These are phyloP conservation scores for Physella acuta DNA, from an alignment of 1,140 invertebrate genomes.

Conservation along the genomic window DNA sequence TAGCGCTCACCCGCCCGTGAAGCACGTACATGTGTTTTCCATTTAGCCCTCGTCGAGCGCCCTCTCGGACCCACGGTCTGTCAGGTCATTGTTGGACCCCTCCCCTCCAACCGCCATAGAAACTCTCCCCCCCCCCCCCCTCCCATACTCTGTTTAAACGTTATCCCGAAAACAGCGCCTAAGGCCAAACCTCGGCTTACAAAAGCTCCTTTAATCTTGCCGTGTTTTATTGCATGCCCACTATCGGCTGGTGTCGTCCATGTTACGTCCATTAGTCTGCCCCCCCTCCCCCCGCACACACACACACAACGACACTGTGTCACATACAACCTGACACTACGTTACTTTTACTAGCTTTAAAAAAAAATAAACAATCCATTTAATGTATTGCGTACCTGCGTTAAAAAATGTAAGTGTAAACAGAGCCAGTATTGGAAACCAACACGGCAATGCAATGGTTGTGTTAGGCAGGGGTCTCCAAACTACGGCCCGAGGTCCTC, in stretches of 20 bases:
- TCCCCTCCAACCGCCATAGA: no score
- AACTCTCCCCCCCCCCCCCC: background rate
- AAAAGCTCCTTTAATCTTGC: background rate
- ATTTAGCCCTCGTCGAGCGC: background rate
- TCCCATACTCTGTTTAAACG: no score
- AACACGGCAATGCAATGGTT: no score
- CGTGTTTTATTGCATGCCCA: background rate
- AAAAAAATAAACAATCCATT: background rate
- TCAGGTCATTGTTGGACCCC: no score
- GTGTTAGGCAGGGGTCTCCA: no score
- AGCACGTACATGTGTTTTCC: background rate
- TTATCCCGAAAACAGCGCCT: no score
- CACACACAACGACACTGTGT: background rate
- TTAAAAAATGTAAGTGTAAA: no score
- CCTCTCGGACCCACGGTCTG: no score
- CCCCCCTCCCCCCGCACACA: background rate
- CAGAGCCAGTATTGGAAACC: no score
- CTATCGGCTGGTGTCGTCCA: background rate
- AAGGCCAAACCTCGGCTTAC: no score
- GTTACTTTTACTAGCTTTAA: background rate
- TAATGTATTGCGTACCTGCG: background rate
- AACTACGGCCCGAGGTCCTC: no score
- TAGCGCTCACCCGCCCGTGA: background rate
- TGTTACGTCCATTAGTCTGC: background rate
- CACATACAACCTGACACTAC: background rate